A percentile compares a stretch with the other conserved stretches of the same genome.
These are phyloP conservation scores for Odocoileus hemionus DNA, from an alignment of 2,113 vertebrate species.

Conservation along the genomic window DNA sequence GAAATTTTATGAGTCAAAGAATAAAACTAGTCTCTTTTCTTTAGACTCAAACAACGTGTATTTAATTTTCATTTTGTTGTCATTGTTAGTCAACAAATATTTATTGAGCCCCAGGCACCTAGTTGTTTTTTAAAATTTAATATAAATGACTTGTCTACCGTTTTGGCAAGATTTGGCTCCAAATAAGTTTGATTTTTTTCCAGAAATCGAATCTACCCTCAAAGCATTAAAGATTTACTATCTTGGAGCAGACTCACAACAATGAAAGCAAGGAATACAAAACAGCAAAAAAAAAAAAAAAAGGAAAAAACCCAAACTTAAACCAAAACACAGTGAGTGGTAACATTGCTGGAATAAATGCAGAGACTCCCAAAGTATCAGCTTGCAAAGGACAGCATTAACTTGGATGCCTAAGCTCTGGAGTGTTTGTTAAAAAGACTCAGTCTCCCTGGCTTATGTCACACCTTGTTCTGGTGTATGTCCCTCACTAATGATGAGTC, in stretches of 20 bases:
- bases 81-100: slow-evolving; percentile 66
- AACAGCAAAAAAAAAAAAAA: neutral
- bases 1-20: slow-evolving; percentile 42
- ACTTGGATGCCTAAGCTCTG: neutral
- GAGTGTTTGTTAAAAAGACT: neutral
- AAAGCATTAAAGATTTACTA: slow-evolving; percentile 53
- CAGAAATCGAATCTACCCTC: slow-evolving; percentile 60
- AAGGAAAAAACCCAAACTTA: neutral
- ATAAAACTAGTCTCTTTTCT: slow-evolving; percentile 50
- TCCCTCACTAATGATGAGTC: neutral
- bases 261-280: neutral
- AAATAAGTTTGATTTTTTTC: slow-evolving; percentile 59
- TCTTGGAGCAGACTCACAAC: slow-evolving; percentile 28
- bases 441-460: neutral
- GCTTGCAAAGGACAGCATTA: neutral
- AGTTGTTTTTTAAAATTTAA: slow-evolving; percentile 52
- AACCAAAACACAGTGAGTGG: neutral
- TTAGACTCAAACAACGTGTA: slow-evolving; percentile 39
- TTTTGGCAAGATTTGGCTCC: slow-evolving; percentile 58
- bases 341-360: neutral
- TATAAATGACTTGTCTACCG: slow-evolving; percentile 61
- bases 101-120: slow-evolving; percentile 51
- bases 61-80: slow-evolving; percentile 66
- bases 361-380: neutral
- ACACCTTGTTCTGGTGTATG: neutral